phyloP scores from a whole-genome alignment of 2,888 invertebrate species.

The Zaprionus obscuricornis region DNA sequence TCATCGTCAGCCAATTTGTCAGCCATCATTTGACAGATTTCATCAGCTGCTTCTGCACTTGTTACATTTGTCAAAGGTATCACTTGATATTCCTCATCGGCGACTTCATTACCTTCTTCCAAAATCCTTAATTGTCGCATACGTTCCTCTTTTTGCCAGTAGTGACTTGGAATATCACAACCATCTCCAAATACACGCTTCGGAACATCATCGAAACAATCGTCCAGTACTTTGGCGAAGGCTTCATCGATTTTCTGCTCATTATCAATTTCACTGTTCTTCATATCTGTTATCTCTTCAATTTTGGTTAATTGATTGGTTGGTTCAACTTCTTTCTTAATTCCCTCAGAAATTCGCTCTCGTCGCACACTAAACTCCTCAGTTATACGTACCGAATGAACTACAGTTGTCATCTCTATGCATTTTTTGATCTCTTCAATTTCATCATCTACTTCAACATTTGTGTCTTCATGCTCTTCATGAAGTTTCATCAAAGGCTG shows the following conservation, averaged over 20 bases:
- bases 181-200: constrained; percentile 53
- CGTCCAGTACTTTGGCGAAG: constrained; percentile 51
- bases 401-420: constrained; percentile 21
- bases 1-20: constrained; percentile 58
- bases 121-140: constrained; percentile 41
- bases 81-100: neutral
- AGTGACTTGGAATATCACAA: constrained; percentile 36
- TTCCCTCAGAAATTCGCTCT: constrained; percentile 20
- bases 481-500: constrained; percentile 1
- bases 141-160: constrained; percentile 52
- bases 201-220: constrained; percentile 54
- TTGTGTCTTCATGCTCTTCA: neutral
- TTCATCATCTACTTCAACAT: neutral
- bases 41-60: constrained; percentile 35
- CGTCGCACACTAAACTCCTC: constrained; percentile 43
- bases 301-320: too few species aligned
- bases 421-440: constrained; percentile 13
- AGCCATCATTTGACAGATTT: constrained; percentile 33
- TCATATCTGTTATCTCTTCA: neutral
- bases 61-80: constrained; percentile 9
- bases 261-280: neutral
- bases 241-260: constrained; percentile 20
- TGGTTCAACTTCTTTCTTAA: neutral
- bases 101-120: neutral
- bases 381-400: constrained; percentile 35